A percentile compares a stretch with the other conserved stretches of the same genome.
Conservation (phyloP, 2,797 vertebrate species). For the Macroramphosus scolopax region DNA sequence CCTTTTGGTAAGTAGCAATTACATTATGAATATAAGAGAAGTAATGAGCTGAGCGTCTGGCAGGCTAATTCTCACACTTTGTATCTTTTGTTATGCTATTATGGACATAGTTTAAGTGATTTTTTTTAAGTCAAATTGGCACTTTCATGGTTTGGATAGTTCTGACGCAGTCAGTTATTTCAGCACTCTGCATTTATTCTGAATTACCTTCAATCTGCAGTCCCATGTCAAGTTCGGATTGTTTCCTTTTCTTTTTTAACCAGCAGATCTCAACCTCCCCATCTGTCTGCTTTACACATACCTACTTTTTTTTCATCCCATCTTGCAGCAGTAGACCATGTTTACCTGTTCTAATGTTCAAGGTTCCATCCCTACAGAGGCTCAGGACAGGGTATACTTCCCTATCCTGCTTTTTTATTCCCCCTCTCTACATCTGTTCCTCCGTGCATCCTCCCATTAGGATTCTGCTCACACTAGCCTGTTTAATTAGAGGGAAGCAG, state of each 20-base stretch:
- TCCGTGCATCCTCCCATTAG: slow-evolving; percentile 55
- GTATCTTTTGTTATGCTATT: too few species aligned
- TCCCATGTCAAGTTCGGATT: too few species aligned
- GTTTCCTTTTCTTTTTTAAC: slow-evolving; percentile 1
- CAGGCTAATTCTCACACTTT: too few species aligned
- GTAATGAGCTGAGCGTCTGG: too few species aligned
- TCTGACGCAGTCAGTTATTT: too few species aligned
- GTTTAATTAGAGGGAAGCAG: slow-evolving; percentile 75
- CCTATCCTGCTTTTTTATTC: slow-evolving; percentile 22
- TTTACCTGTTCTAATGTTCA: slow-evolving; percentile 24
- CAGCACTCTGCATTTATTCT: slow-evolving; percentile 26
- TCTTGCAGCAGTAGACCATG: slow-evolving; percentile 11
- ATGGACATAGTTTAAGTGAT: too few species aligned
- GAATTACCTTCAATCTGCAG: slow-evolving; percentile 30
- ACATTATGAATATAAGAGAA: not conserved
- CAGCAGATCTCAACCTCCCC: slow-evolving; percentile 7
- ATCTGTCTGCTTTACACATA: slow-evolving; percentile 19
- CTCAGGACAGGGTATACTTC: slow-evolving; percentile 22
- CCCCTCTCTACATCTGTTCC: slow-evolving; percentile 53
- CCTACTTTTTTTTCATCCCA: slow-evolving; percentile 9
- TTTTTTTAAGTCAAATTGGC: too few species aligned
- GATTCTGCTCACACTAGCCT: slow-evolving; percentile 74
- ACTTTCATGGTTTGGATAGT: too few species aligned
- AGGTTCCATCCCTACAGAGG: slow-evolving; percentile 11
- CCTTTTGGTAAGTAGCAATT: slow-evolving; percentile 27